phyloP scores from a whole-genome alignment of 2,113 vertebrate species.

The Dromaius novaehollandiae region DNA sequence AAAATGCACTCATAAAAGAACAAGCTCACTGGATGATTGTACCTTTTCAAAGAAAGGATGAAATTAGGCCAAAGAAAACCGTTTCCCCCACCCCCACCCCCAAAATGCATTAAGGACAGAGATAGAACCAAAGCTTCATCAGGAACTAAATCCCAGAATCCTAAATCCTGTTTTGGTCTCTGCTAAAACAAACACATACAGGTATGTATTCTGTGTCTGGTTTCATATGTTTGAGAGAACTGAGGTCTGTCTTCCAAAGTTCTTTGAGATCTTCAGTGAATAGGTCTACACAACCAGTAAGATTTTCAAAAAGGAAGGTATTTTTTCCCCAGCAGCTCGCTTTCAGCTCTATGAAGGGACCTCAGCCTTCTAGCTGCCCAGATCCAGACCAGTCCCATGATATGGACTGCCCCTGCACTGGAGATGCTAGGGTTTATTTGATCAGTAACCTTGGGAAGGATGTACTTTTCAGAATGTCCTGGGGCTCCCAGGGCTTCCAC shows the following conservation, averaged over 20 bases:
- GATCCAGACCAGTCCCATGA: neutral
- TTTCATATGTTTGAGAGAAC: neutral
- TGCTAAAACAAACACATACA: neutral
- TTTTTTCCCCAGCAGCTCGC: neutral
- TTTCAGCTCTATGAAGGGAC: neutral
- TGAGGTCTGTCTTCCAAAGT: accelerated
- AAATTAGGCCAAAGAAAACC: neutral
- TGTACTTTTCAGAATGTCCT: neutral
- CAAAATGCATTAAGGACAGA: neutral
- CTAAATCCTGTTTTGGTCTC: accelerated
- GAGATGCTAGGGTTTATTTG: neutral
- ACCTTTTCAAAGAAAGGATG: neutral
- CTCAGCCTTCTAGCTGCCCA: neutral
- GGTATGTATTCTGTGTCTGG: neutral
- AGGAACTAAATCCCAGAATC: neutral
- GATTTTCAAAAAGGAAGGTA: accelerated
- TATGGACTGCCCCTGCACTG: neutral
- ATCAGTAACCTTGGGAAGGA: neutral
- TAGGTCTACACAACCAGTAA: neutral
- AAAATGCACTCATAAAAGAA: neutral
- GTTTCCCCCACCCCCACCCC: no score
- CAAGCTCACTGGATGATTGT: neutral
- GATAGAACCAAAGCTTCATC: neutral
- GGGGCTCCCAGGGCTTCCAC: neutral
- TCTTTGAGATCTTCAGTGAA: neutral